A percentile compares a stretch with the other conserved stretches of the same genome.
These are phyloP conservation scores for Ivindomyrus marchei DNA, from an alignment of 2,113 vertebrate genomes.

Conservation along the genomic window DNA sequence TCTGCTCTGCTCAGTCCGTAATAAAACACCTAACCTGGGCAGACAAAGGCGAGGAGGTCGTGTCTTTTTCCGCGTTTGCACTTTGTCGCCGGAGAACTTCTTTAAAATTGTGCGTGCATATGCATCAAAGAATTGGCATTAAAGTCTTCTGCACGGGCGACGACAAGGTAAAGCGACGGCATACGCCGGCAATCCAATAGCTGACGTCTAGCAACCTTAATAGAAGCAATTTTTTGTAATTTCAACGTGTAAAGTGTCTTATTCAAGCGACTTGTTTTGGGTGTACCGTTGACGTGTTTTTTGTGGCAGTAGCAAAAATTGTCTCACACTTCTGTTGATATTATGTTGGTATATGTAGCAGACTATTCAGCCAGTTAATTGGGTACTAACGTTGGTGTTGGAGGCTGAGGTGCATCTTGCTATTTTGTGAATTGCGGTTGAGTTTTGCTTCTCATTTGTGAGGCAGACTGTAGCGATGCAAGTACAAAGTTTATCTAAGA, in stretches of 20 bases:
- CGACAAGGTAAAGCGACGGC: not conserved
- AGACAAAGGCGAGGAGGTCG: not conserved
- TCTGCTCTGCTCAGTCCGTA: not conserved
- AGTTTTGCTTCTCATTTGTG: not conserved
- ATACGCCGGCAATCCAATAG: not conserved
- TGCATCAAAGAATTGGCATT: not conserved
- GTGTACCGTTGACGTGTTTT: not conserved
- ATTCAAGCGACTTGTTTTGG: not conserved
- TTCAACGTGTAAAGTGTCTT: not conserved
- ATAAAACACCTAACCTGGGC: not conserved
- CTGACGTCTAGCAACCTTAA: not conserved
- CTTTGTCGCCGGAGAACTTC: not conserved
- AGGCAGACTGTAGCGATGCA: not conserved
- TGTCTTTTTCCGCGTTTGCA: not conserved
- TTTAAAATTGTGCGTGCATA: not conserved
- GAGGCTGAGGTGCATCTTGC: not conserved
- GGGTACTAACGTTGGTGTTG: not conserved
- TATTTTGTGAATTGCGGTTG: not conserved
- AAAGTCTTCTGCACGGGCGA: not conserved
- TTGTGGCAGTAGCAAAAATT: not conserved
- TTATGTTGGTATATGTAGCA: not conserved
- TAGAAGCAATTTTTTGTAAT: not conserved
- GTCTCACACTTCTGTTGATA: not conserved
- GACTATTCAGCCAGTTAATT: not conserved
- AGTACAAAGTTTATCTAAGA: not conserved